A percentile compares a stretch with the other conserved stretches of the same genome.
These are phyloP conservation scores for Galbula dea DNA, from an alignment of 2,113 vertebrate species.

Conservation along the genomic window DNA sequence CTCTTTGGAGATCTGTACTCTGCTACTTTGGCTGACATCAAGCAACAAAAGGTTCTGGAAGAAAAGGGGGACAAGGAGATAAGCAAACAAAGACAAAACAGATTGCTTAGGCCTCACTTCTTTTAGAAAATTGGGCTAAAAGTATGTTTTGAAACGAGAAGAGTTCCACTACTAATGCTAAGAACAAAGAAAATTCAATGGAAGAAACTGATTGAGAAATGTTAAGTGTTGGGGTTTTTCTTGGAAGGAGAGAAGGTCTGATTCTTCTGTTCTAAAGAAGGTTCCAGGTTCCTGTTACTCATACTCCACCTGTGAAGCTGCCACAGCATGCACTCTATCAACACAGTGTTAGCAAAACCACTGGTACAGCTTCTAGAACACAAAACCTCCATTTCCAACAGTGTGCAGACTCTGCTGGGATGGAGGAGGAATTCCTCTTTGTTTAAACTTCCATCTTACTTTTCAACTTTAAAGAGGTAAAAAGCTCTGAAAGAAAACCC, in stretches of 20 bases:
- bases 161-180: not conserved
- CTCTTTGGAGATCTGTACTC: not conserved
- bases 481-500: not conserved
- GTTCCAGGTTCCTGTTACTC: constrained; percentile 27
- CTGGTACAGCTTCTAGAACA: not conserved
- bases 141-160: not conserved
- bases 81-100: not conserved
- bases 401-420: not conserved
- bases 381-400: constrained; percentile 7
- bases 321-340: not conserved
- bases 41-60: not conserved
- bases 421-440: not conserved
- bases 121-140: not conserved
- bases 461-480: not conserved
- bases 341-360: not conserved
- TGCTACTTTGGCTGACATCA: not conserved
- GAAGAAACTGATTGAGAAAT: not conserved
- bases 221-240: not conserved
- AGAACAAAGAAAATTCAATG: not conserved
- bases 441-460: not conserved
- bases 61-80: not conserved
- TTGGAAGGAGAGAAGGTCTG: not conserved
- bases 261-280: not conserved
- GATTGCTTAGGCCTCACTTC: not conserved
- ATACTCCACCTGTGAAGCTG: constrained; percentile 3